These are phyloP conservation scores for Hoplostethus atlanticus DNA, from an alignment of 2,797 vertebrate species.

Conservation along the genomic window DNA sequence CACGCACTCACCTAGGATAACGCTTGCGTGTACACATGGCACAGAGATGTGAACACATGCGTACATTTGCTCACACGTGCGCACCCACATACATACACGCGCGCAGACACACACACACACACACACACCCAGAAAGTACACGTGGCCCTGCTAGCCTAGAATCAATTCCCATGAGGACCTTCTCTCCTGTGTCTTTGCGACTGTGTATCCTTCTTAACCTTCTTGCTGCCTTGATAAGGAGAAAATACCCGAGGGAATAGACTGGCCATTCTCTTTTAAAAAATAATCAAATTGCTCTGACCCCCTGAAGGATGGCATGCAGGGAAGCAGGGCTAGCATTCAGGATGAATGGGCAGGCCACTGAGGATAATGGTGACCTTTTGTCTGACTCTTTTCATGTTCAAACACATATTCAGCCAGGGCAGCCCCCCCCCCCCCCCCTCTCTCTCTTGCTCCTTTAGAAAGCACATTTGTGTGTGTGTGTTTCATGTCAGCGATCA, in stretches of 20 bases:
- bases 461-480: conserved; percentile 51
- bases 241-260: conserved; percentile 20
- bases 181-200: conserved; percentile 25
- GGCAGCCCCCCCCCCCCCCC: conserved; percentile 1
- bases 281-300: conserved; percentile 9
- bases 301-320: conserved; percentile 38
- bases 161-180: conserved; percentile 45
- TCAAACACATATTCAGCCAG: conserved; percentile 60
- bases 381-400: conserved; percentile 74
- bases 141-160: conserved; percentile 42
- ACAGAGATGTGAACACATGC: conserved; percentile 10
- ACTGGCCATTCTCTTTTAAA: conserved; percentile 34
- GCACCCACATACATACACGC: background rate
- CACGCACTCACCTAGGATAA: conserved; percentile 8
- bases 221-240: conserved; percentile 39
- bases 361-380: conserved; percentile 66
- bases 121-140: conserved; percentile 17
- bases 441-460: conserved; percentile 16
- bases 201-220: conserved; percentile 22
- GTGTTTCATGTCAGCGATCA: conserved; percentile 42
- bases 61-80: background rate
- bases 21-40: background rate
- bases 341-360: conserved; percentile 44
- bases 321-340: conserved; percentile 41
- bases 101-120: background rate